phyloP scores from a whole-genome alignment of 1,140 invertebrate species.

The Cotesia vestalis region DNA sequence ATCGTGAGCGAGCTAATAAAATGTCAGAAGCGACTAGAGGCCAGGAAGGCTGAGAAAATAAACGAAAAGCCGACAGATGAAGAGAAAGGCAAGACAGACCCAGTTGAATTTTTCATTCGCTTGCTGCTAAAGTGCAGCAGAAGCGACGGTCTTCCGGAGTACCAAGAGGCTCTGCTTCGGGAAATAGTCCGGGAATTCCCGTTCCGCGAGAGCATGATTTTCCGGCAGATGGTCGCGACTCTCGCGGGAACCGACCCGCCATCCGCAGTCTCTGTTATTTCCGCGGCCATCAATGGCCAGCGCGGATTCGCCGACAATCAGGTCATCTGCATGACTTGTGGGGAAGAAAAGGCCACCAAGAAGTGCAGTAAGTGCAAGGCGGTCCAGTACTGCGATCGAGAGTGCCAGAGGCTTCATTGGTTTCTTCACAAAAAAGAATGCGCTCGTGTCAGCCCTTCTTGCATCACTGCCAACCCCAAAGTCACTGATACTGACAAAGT shows the following conservation, averaged over 20 bases:
- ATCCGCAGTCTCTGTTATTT: conserved; percentile 78
- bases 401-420: conserved; percentile 97
- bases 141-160: conserved; percentile 78
- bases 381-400: conserved; percentile 91
- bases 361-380: conserved; percentile 96
- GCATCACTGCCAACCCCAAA: conserved; percentile 38
- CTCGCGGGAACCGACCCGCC: conserved; percentile 76
- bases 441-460: conserved; percentile 65
- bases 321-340: conserved; percentile 86
- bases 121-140: conserved; percentile 81
- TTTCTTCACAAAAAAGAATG: conserved; percentile 93
- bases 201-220: conserved; percentile 84
- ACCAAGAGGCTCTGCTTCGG: conserved; percentile 83
- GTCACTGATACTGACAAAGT: conserved; percentile 54
- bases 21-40: conserved; percentile 71
- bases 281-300: conserved; percentile 88
- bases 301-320: conserved; percentile 75
- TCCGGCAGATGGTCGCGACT: conserved; percentile 83
- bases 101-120: conserved; percentile 77
- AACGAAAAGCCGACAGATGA: conserved; percentile 46
- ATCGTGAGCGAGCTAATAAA: conserved; percentile 78
- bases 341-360: conserved; percentile 86
- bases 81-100: conserved; percentile 68
- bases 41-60: conserved; percentile 57
- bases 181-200: conserved; percentile 89